A percentile compares a stretch with the other conserved stretches of the same genome.
Conservation (phyloP, 2,888 invertebrate species). For the Drosophila picticornis region DNA sequence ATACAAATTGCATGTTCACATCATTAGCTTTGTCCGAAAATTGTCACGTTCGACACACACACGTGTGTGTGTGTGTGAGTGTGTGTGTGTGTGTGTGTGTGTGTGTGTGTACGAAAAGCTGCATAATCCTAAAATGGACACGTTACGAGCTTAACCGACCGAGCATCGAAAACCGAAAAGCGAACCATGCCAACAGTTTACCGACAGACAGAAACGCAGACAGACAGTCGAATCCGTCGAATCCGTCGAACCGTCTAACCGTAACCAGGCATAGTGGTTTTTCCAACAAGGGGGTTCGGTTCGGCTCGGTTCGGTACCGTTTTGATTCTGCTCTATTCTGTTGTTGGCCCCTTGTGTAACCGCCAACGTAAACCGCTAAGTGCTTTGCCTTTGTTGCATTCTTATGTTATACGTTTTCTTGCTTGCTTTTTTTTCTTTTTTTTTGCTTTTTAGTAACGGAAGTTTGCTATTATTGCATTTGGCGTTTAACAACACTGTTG, state of each 20-base stretch:
- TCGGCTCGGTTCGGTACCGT: background rate
- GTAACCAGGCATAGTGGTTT: constrained; percentile 37
- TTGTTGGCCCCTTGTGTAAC: constrained; percentile 30
- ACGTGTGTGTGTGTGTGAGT: background rate
- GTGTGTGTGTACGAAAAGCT: constrained; percentile 47
- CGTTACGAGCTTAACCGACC: constrained; percentile 10
- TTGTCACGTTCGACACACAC: constrained; percentile 68
- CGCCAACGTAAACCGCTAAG: constrained; percentile 68
- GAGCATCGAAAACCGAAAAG: constrained; percentile 26
- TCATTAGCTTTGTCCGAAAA: constrained; percentile 76
- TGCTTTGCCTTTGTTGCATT: constrained; percentile 69
- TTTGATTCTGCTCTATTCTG: background rate
- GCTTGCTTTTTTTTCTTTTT: constrained; percentile 8
- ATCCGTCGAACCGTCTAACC: constrained; percentile 21
- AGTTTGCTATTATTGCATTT: constrained; percentile 64
- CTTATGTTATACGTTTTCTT: constrained; percentile 11
- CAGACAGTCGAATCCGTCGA: background rate
- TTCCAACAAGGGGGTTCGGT: background rate
- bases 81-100: background rate
- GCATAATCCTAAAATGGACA: constrained; percentile 61
- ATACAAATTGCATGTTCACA: constrained; percentile 71
- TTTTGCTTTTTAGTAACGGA: constrained; percentile 45
- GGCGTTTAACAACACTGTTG: constrained; percentile 64
- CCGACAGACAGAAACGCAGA: constrained; percentile 4
- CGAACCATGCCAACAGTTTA: constrained; percentile 18